phyloP scores from a whole-genome alignment of 2,797 vertebrate species.

The Tachyglossus aculeatus region DNA sequence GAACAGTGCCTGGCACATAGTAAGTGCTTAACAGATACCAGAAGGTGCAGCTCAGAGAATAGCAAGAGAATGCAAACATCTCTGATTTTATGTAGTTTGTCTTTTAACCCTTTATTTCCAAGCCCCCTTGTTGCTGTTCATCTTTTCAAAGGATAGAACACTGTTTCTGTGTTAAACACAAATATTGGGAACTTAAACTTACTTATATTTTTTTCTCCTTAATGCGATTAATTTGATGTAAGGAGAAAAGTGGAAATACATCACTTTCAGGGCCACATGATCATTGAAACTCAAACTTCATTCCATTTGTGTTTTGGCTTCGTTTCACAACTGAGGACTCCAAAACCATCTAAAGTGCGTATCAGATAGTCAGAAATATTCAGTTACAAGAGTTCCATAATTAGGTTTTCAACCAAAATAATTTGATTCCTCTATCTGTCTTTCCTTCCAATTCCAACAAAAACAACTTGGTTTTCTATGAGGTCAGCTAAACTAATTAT shows the following conservation, averaged over 20 bases:
- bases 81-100: too few relatives aligned
- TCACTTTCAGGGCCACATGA: background rate
- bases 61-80: too few relatives aligned
- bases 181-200: background rate
- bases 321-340: background rate
- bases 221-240: background rate
- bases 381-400: background rate
- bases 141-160: too few relatives aligned
- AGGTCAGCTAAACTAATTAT: background rate
- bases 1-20: too few relatives aligned
- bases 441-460: background rate
- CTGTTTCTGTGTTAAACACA: background rate
- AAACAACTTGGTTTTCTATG: background rate
- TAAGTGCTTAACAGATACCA: too few relatives aligned
- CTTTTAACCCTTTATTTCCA: too few relatives aligned
- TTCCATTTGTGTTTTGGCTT: background rate
- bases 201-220: too few relatives aligned
- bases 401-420: background rate
- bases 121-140: too few relatives aligned
- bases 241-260: background rate
- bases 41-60: too few relatives aligned
- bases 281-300: background rate
- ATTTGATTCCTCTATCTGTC: background rate
- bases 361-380: background rate
- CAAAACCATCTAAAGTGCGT: background rate